These are phyloP conservation scores for Andrena hattorfiana DNA, from an alignment of 2,888 invertebrate genomes.

Conservation along the genomic window DNA sequence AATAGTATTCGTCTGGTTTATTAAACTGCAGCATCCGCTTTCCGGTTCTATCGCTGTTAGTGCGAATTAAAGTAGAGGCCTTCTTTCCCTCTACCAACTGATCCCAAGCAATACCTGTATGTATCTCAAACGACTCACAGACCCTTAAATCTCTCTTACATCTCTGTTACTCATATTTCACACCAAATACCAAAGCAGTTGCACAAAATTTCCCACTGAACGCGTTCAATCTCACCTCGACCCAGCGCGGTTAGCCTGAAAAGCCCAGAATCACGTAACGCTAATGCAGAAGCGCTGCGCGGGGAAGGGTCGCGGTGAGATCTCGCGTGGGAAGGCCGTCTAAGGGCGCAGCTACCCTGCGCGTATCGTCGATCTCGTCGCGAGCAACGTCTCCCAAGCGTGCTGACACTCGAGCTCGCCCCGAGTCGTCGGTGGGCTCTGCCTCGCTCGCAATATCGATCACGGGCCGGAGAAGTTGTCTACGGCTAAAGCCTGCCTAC, in stretches of 20 bases:
- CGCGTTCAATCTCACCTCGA: background rate
- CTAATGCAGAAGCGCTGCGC: slow-evolving; percentile 1
- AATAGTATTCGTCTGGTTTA: background rate
- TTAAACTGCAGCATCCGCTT: slow-evolving; percentile 20
- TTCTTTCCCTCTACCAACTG: background rate
- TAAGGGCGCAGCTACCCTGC: too few relatives aligned
- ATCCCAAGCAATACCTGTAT: background rate
- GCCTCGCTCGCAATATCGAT: slow-evolving; percentile 62
- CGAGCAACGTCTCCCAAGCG: background rate
- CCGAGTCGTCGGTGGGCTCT: slow-evolving; percentile 8
- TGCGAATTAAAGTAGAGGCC: too few relatives aligned
- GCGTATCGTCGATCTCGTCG: slow-evolving; percentile 12
- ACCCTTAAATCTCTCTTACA: background rate
- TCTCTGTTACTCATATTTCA: background rate
- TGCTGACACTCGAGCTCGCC: slow-evolving; percentile 21
- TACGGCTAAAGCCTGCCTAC: slow-evolving; percentile 55
- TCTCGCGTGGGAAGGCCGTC: background rate
- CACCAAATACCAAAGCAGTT: background rate
- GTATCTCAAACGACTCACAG: background rate
- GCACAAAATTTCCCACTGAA: background rate
- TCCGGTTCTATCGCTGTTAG: too few relatives aligned
- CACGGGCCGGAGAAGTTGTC: slow-evolving; percentile 49
- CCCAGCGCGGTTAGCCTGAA: background rate
- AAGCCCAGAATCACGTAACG: background rate
- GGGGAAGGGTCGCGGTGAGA: background rate